Evolutionary conservation across 2,888 invertebrate genomes (phyloP), one percentile per base, ranked within the genome.

Genomic region (Marasmarcha lunaedactyla): DNA sequence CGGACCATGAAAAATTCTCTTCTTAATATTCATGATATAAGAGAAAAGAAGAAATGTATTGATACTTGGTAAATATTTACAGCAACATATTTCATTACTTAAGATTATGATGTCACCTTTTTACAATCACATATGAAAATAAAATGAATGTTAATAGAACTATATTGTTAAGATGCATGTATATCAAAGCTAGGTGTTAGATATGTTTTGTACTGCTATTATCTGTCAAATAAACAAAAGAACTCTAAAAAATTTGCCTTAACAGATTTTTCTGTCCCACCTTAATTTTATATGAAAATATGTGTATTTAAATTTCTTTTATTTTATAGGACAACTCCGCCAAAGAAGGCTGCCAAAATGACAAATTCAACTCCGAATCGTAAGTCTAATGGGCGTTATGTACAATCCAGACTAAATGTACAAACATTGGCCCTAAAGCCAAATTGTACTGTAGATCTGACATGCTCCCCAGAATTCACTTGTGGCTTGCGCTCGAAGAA

Each of bases 1-100:
- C 73, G 60, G 43, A n/a, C n/a, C n/a, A n/a, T 30, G 30, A 30
- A 30, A 30, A 30, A 11, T 11, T 4, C 6, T 7, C 11, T 20
- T n/a, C n/a, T n/a, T n/a, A n/a, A n/a, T n/a, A 25, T 6, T 25
- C 6, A 5, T 30, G 30, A 30, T 10, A 30, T 9, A n/a, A 30
- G 11, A 10, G 30, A 30, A 30, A 30, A 78, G 47, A 77, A 74
- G 44, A 79, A 78, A 52, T 72, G 70, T 48, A 63, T 74, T 0
- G 55, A 59, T 26, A 50, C 47, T 35, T 78, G 78, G 79, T 78
- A 51, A 63, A 59, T 15, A 36, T 20, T 12, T 38, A 15, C 7
- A 35, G 14, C n/a, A n/a, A n/a, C n/a, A n/a, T n/a, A n/a, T n/a
- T n/a, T n/a, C n/a, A n/a, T n/a, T n/a, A n/a, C n/a, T n/a, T n/a